Evolutionary conservation across 2,888 invertebrate species (phyloP), one percentile per base, ranked within the genome.

Genomic region (Caenorhabditis angaria): DNA sequence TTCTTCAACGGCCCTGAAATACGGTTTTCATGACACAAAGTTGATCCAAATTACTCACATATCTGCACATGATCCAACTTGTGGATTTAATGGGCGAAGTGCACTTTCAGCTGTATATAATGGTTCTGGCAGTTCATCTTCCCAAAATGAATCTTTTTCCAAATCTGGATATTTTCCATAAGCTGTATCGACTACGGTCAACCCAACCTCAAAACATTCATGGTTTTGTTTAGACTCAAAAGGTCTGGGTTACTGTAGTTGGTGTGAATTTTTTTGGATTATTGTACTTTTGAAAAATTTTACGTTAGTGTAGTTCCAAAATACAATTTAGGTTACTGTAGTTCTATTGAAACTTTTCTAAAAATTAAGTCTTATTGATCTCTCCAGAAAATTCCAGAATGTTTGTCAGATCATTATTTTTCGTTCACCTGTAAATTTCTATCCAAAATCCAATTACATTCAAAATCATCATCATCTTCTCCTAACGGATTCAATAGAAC

Each of bases 391-490:
- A n/a, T n/a, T n/a, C n/a, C n/a, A n/a, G n/a, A n/a, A n/a, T n/a
- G n/a, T n/a, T n/a, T n/a, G n/a, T n/a, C n/a, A n/a, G n/a, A n/a
- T n/a, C n/a, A n/a, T n/a, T n/a, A n/a, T n/a, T n/a, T n/a, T n/a
- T n/a, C n/a, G n/a, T 12, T 12, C 27, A 82, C 80, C 66, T 83
- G 82, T 2, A 83, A 68, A 60, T 84, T 83, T 50, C 84, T 74
- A 64, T 84, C 84, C 25, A 84, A 59, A 27, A 85, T 83, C 76
- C 80, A 85, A 70, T 85, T 85, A 27, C 77, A 76, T 51, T 85
- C 85, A 55, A 85, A 84, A 65, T 85, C 85, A 51, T 85, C 85
- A 55, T 85, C 83, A 61, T 84, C 83, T 35, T 81, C 81, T 14
- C 83, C 83, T 5, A 85, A 64, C 1, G 85, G 85, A 66, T 84